These are phyloP conservation scores for Anarhynchus alexandrinus DNA, from an alignment of 2,113 vertebrate species.

Conservation along the genomic window DNA sequence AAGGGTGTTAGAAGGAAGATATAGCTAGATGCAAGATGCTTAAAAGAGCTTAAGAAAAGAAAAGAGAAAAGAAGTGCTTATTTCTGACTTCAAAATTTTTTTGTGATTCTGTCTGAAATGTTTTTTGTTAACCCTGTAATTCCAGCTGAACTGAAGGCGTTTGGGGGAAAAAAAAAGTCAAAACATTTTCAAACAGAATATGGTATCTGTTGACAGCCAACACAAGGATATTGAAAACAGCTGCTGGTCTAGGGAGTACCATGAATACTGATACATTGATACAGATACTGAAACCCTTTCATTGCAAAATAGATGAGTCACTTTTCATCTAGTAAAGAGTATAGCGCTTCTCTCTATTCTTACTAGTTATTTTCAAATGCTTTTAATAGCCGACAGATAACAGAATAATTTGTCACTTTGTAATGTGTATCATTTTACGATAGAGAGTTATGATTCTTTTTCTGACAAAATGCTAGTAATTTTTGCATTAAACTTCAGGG, in stretches of 20 bases:
- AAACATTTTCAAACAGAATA: background rate
- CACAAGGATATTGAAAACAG: background rate
- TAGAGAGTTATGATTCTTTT: background rate
- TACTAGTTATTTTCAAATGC: background rate
- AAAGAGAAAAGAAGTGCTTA: background rate
- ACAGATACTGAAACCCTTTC: background rate
- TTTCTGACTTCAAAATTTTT: background rate
- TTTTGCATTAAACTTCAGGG: background rate
- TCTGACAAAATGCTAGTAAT: background rate
- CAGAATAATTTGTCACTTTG: background rate
- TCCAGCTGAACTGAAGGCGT: background rate
- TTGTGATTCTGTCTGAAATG: background rate
- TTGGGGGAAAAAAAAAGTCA: background rate
- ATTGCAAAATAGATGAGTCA: background rate
- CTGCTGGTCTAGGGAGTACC: background rate
- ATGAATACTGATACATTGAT: background rate
- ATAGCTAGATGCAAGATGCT: background rate
- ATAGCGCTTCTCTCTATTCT: background rate
- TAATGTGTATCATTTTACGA: accelerated
- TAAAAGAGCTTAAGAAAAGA: background rate
- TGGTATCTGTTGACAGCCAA: background rate
- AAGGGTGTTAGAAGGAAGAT: background rate
- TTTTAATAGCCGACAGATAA: background rate
- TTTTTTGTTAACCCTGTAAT: background rate
- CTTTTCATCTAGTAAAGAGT: background rate